These are phyloP conservation scores for Oophaga pumilio DNA, from an alignment of 2,113 vertebrate species.

Conservation along the genomic window DNA sequence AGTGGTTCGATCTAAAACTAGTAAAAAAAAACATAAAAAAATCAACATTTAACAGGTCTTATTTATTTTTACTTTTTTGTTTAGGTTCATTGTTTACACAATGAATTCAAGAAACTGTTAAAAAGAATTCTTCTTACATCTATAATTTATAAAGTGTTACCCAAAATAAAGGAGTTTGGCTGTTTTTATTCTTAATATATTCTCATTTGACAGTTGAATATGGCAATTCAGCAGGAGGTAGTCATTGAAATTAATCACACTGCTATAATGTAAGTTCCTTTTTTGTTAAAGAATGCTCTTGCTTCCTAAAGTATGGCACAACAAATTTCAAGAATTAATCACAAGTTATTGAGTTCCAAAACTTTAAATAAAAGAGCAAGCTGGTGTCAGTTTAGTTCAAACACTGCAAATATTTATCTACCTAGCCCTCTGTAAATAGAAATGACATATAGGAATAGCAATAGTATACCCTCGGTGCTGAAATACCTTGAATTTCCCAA, in stretches of 20 bases:
- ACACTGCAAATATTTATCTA: slow-evolving; percentile 59
- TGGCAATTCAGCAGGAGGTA: slow-evolving; percentile 19
- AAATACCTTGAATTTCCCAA: slow-evolving; percentile 62
- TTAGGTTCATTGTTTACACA: neutral
- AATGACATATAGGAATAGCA: slow-evolving; percentile 64
- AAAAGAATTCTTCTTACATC: neutral
- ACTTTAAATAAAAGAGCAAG: slow-evolving; percentile 56
- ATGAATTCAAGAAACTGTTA: slow-evolving; percentile 8
- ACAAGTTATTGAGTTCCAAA: slow-evolving; percentile 58
- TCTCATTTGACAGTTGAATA: slow-evolving; percentile 34
- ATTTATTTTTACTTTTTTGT: neutral
- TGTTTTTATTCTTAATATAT: slow-evolving; percentile 38
- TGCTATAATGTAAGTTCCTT: neutral
- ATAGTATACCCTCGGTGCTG: slow-evolving; percentile 61
- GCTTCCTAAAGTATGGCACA: neutral
- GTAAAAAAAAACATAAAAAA: too few species aligned
- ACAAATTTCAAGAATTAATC: slow-evolving; percentile 55
- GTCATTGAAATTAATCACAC: slow-evolving; percentile 27
- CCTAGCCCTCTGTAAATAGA: slow-evolving; percentile 61
- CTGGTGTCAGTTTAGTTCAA: slow-evolving; percentile 52
- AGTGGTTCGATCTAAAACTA: too few species aligned
- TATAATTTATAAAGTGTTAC: slow-evolving; percentile 37
- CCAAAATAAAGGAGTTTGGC: slow-evolving; percentile 37
- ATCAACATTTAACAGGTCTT: neutral
- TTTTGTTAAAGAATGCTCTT: slow-evolving; percentile 11